Evolutionary conservation across 2,797 vertebrate species (phyloP).

Genomic region (Prunella strophiata): DNA sequence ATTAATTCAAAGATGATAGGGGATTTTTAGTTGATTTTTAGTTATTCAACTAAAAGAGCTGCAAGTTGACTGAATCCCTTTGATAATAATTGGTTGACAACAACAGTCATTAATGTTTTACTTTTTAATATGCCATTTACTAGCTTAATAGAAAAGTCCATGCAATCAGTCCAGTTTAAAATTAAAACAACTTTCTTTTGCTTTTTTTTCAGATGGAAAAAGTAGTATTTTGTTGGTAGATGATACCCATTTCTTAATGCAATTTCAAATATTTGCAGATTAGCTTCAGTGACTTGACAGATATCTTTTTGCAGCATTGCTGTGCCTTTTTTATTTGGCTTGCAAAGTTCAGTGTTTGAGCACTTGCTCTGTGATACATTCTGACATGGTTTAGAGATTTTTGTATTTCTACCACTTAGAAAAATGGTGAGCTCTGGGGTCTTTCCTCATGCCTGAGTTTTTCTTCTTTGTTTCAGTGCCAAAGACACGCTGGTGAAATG

Average conservation of each 20-base stretch:
- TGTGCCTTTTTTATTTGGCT: neutral
- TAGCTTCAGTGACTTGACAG: neutral
- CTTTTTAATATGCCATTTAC: neutral
- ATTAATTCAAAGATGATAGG: neutral
- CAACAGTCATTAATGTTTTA: neutral
- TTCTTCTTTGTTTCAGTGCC: conserved; percentile 76
- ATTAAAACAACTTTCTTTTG: neutral
- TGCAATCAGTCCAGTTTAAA: neutral
- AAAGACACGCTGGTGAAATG: conserved; percentile 97
- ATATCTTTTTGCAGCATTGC: neutral
- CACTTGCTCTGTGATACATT: neutral
- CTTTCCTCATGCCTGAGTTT: neutral
- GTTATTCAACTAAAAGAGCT: neutral
- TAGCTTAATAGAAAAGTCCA: neutral
- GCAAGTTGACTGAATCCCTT: neutral
- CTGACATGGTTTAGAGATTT: neutral
- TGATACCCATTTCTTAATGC: neutral
- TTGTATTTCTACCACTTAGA: neutral
- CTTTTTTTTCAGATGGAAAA: neutral
- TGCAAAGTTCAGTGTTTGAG: neutral
- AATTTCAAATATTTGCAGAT: neutral
- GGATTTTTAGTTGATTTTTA: neutral
- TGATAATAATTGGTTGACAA: neutral
- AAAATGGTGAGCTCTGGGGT: neutral
- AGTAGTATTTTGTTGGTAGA: neutral